phyloP scores from a whole-genome alignment of 2,888 invertebrate genomes.

The Oscheius sp. region DNA sequence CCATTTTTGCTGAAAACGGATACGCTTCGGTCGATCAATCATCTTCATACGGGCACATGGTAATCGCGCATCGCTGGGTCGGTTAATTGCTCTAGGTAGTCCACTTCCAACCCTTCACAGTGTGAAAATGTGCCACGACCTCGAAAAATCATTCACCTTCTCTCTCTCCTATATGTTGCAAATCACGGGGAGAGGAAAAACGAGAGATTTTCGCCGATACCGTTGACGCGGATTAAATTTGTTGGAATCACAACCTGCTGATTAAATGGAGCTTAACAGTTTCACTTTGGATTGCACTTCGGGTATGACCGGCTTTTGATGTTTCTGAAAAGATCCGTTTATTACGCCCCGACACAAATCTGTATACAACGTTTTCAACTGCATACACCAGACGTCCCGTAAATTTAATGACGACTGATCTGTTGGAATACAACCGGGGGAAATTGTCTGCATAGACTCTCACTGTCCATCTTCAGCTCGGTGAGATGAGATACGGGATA shows the following conservation, averaged over 20 bases:
- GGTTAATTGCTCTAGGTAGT: conserved; percentile 33
- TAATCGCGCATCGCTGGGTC: conserved; percentile 32
- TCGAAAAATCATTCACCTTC: too few species aligned
- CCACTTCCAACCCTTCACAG: conserved; percentile 11
- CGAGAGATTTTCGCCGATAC: too few species aligned
- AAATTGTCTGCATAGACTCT: too few species aligned
- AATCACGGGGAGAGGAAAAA: too few species aligned
- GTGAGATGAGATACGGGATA: conserved; percentile 16
- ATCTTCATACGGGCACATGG: conserved; percentile 32
- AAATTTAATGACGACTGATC: conserved; percentile 11
- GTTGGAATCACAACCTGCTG: too few species aligned
- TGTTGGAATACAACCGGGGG: conserved; percentile 16
- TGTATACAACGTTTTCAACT: not conserved
- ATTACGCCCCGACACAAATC: not conserved
- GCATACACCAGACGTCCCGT: conserved; percentile 6
- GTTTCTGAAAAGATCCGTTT: too few species aligned
- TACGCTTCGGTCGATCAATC: conserved; percentile 28
- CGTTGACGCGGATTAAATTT: too few species aligned
- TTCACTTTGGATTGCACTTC: too few species aligned
- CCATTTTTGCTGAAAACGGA: not conserved
- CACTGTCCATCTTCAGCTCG: conserved; percentile 12
- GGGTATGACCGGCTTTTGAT: too few species aligned
- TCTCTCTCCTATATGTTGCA: too few species aligned
- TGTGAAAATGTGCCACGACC: conserved; percentile 7
- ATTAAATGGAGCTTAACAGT: too few species aligned